Percentiles rank a stretch among this genome's conserved stretches.
Evolutionary conservation across 2,888 invertebrate species (phyloP).

Genomic region (Thereva unica): DNA sequence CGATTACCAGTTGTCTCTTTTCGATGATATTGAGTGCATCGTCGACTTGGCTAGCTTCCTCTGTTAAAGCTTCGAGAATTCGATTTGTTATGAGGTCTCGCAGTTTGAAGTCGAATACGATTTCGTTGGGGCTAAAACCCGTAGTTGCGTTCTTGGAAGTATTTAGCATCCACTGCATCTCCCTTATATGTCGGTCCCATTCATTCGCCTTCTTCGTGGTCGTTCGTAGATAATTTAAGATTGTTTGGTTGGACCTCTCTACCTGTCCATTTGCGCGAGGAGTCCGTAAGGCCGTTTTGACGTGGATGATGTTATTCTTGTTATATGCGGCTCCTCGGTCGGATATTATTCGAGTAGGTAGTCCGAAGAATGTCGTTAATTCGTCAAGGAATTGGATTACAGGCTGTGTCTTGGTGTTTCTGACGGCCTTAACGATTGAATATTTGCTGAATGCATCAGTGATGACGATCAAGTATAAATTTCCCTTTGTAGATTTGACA

Average conservation of each 20-base stretch:
- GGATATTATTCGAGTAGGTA: slow-evolving; percentile 3
- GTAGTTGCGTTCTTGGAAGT: neutral
- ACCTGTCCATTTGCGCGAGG: slow-evolving; percentile 44
- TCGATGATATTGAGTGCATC: no score
- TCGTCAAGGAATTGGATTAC: neutral
- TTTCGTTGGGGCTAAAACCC: neutral
- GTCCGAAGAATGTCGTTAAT: neutral
- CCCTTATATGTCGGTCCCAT: neutral
- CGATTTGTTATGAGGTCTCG: neutral
- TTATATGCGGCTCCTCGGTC: slow-evolving; percentile 27
- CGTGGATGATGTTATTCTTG: slow-evolving; percentile 43
- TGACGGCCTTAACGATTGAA: slow-evolving; percentile 25
- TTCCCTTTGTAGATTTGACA: slow-evolving; percentile 4
- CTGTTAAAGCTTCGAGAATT: neutral
- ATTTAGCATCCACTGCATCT: neutral
- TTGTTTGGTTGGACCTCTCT: slow-evolving; percentile 32
- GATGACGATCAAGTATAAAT: neutral
- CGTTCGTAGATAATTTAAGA: neutral
- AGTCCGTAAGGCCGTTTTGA: slow-evolving; percentile 44
- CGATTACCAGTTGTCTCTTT: no score
- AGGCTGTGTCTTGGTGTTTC: slow-evolving; percentile 2
- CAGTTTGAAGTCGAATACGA: neutral
- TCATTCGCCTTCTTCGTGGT: neutral
- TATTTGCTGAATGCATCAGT: slow-evolving; percentile 18
- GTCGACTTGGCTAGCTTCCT: neutral